Percentiles rank a stretch among this genome's conserved stretches.
Evolutionary conservation across 2,888 invertebrate species (phyloP).

Genomic region (Hermodice carunculata): DNA sequence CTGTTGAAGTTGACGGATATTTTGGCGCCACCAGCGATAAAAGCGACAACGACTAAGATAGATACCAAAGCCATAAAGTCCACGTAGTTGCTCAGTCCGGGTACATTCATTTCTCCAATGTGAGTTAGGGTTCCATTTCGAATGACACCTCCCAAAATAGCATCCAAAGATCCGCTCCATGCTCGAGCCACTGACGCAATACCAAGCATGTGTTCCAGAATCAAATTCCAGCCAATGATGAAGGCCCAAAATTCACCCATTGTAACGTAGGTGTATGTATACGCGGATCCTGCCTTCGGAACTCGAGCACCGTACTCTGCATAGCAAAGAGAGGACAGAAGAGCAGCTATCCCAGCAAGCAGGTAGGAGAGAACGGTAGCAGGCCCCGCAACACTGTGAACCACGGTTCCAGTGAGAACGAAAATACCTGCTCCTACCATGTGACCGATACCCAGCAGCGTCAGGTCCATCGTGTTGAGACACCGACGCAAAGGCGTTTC

Average conservation of each 20-base stretch:
- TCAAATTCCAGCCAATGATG: constrained; percentile 91
- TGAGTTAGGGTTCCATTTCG: constrained; percentile 43
- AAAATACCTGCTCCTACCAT: constrained; percentile 98
- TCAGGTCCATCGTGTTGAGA: constrained; percentile 86
- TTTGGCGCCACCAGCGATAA: constrained; percentile 59
- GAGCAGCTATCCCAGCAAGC: constrained; percentile 87
- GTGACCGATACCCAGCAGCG: constrained; percentile 88
- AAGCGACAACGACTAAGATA: constrained; percentile 65
- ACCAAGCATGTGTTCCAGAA: constrained; percentile 72
- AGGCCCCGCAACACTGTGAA: constrained; percentile 88
- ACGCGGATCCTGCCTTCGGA: constrained; percentile 80
- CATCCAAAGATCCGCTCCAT: constrained; percentile 70
- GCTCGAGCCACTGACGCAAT: constrained; percentile 61
- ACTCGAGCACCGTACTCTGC: constrained; percentile 69
- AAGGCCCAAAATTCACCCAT: constrained; percentile 93
- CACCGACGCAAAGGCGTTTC: constrained; percentile 74
- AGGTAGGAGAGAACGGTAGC: constrained; percentile 84
- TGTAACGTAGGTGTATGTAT: constrained; percentile 93
- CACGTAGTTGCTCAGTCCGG: constrained; percentile 53
- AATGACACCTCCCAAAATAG: constrained; percentile 54
- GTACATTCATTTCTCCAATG: constrained; percentile 45
- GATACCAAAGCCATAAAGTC: constrained; percentile 67
- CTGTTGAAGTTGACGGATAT: constrained; percentile 67
- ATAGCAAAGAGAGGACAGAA: constrained; percentile 80
- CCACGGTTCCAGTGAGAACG: constrained; percentile 95